A percentile compares a stretch with the other conserved stretches of the same genome.
Evolutionary conservation across 2,113 vertebrate species (phyloP).

Genomic region (Gadus chalcogrammus): DNA sequence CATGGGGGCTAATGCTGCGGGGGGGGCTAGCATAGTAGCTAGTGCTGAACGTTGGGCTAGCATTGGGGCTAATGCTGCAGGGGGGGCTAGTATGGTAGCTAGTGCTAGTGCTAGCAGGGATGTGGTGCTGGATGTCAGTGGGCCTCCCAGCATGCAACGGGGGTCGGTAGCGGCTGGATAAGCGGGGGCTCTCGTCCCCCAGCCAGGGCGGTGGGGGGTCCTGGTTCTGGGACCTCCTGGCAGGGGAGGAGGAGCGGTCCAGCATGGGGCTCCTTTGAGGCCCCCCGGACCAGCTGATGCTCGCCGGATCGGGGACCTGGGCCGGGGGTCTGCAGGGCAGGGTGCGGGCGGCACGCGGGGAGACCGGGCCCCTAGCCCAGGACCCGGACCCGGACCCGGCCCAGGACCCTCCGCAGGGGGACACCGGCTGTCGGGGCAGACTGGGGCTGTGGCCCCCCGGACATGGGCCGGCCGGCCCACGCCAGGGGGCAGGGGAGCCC

Average conservation of each 20-base stretch:
- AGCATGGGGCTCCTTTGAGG: slow-evolving; percentile 63
- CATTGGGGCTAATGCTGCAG: not conserved
- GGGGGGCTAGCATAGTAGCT: not conserved
- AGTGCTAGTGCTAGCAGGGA: slow-evolving; percentile 22
- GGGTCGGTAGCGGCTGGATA: slow-evolving; percentile 40
- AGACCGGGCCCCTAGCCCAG: slow-evolving; percentile 58
- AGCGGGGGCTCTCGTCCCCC: slow-evolving; percentile 40
- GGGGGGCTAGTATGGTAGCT: slow-evolving; percentile 9
- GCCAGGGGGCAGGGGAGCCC: slow-evolving; percentile 62
- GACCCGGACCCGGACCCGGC: slow-evolving; percentile 59
- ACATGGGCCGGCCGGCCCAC: slow-evolving; percentile 19
- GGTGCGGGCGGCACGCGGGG: slow-evolving; percentile 42
- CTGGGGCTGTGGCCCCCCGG: slow-evolving; percentile 34
- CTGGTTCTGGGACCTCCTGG: not conserved
- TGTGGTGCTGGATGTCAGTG: slow-evolving; percentile 62
- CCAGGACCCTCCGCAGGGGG: slow-evolving; percentile 57
- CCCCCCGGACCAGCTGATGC: slow-evolving; percentile 32
- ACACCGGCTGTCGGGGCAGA: slow-evolving; percentile 20
- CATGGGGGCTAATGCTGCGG: slow-evolving; percentile 11
- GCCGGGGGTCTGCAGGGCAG: slow-evolving; percentile 50
- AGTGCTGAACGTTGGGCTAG: not conserved
- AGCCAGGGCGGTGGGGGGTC: slow-evolving; percentile 21
- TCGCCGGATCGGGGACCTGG: slow-evolving; percentile 33
- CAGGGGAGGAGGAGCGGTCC: slow-evolving; percentile 49
- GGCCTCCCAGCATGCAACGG: slow-evolving; percentile 58